These are phyloP conservation scores for Sminthurides aquaticus DNA, from an alignment of 2,888 invertebrate genomes.

Conservation along the genomic window DNA sequence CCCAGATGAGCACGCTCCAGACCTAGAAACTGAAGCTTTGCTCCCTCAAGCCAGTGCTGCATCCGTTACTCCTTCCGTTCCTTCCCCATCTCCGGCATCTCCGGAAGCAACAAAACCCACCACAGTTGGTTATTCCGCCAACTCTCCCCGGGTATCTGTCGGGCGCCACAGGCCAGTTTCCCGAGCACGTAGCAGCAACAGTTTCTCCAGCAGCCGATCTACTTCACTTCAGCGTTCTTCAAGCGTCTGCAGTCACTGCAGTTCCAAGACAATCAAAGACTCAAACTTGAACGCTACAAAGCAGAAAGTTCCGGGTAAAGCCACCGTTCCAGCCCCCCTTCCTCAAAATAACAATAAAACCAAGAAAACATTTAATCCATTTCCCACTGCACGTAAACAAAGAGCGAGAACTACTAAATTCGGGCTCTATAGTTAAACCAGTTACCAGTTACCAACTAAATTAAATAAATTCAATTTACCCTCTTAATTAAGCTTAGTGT, in stretches of 20 bases:
- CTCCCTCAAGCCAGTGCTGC: neutral
- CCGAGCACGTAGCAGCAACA: neutral
- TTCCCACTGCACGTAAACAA: slow-evolving; percentile 38
- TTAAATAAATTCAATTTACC: too few species aligned
- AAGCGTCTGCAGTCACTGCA: slow-evolving; percentile 8
- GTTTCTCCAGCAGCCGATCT: neutral
- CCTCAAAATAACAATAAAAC: slow-evolving; percentile 11
- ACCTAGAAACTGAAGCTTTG: neutral
- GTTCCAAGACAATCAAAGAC: too few species aligned
- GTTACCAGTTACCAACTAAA: too few species aligned
- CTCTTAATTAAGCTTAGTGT: too few species aligned
- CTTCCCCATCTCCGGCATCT: neutral
- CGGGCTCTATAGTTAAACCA: slow-evolving; percentile 30
- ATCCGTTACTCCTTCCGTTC: neutral
- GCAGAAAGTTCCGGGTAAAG: neutral
- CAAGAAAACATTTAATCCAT: slow-evolving; percentile 38
- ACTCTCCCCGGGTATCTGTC: neutral
- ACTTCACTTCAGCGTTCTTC: neutral
- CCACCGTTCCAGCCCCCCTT: too few species aligned
- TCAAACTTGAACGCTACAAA: too few species aligned
- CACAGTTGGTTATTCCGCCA: neutral
- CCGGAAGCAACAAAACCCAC: neutral
- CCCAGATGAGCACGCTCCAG: neutral
- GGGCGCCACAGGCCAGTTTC: neutral
- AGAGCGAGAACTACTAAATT: slow-evolving; percentile 37